These are phyloP conservation scores for Chauna torquata DNA, from an alignment of 2,113 vertebrate genomes.

Conservation along the genomic window DNA sequence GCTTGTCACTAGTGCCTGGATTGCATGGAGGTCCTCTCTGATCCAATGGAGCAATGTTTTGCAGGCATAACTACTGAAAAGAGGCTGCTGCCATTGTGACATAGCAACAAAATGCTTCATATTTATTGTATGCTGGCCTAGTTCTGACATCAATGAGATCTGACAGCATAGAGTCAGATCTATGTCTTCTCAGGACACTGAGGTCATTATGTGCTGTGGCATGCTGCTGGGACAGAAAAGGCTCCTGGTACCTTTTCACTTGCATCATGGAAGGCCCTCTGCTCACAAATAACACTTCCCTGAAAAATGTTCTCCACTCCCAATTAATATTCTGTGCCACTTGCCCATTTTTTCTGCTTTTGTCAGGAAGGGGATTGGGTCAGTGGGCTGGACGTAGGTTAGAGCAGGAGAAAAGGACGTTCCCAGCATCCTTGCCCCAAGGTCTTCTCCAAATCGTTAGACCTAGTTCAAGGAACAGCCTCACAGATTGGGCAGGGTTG, in stretches of 20 bases:
- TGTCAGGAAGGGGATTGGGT: not conserved
- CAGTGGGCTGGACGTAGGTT: not conserved
- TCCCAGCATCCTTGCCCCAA: not conserved
- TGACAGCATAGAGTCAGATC: not conserved
- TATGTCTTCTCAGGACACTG: not conserved
- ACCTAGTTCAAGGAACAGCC: not conserved
- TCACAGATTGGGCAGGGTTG: too few relatives aligned
- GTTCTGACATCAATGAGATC: conserved; percentile 13
- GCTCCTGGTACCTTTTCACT: conserved; percentile 6
- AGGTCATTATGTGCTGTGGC: not conserved
- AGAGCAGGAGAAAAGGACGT: not conserved
- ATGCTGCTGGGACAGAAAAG: not conserved
- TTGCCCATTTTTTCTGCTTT: not conserved
- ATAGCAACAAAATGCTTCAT: conserved; percentile 11
- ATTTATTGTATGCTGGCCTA: conserved; percentile 26
- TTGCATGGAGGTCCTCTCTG: conserved; percentile 29
- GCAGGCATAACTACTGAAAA: not conserved
- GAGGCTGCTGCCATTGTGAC: conserved; percentile 23
- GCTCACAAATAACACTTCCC: not conserved
- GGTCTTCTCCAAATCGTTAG: not conserved
- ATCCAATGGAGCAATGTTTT: not conserved
- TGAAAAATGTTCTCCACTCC: not conserved
- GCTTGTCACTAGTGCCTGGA: conserved; percentile 5
- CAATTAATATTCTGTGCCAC: not conserved
- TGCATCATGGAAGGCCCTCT: not conserved